Conservation (phyloP, 2,888 invertebrate species). For the Tiliacea aurago region DNA sequence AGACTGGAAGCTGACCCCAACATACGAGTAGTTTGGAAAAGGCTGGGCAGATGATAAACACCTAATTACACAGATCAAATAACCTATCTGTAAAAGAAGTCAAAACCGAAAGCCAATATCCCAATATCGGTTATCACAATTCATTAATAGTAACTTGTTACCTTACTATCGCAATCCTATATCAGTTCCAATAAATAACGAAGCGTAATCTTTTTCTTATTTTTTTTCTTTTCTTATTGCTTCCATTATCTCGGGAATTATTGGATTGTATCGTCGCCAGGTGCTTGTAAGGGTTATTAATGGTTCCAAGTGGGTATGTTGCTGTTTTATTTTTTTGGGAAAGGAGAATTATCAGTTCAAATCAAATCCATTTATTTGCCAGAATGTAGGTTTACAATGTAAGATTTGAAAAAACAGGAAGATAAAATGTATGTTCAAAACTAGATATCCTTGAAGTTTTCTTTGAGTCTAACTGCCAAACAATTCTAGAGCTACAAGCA, state of each 20-base stretch:
- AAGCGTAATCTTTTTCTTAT: constrained; percentile 41
- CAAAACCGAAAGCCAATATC: constrained; percentile 6
- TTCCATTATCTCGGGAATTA: constrained; percentile 48
- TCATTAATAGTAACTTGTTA: constrained; percentile 28
- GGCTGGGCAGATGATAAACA: not conserved
- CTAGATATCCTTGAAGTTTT: too few species aligned
- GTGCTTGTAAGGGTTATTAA: constrained; percentile 40
- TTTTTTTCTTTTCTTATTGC: constrained; percentile 42
- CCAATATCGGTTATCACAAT: constrained; percentile 39
- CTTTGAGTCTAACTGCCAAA: too few species aligned
- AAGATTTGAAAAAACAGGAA: too few species aligned
- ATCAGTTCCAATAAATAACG: constrained; percentile 51
- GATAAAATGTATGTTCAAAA: too few species aligned
- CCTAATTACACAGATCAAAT: not conserved
- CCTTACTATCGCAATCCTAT: constrained; percentile 35
- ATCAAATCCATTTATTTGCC: too few species aligned
- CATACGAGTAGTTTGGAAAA: too few species aligned
- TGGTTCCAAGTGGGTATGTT: constrained; percentile 11
- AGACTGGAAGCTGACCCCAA: too few species aligned
- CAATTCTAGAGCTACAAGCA: too few species aligned
- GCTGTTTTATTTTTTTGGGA: not conserved
- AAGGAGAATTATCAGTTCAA: not conserved
- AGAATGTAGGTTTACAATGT: too few species aligned
- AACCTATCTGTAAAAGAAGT: not conserved
- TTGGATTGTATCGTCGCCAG: constrained; percentile 49